phyloP scores from a whole-genome alignment of 2,113 vertebrate genomes.

The Hystrix cristata region DNA sequence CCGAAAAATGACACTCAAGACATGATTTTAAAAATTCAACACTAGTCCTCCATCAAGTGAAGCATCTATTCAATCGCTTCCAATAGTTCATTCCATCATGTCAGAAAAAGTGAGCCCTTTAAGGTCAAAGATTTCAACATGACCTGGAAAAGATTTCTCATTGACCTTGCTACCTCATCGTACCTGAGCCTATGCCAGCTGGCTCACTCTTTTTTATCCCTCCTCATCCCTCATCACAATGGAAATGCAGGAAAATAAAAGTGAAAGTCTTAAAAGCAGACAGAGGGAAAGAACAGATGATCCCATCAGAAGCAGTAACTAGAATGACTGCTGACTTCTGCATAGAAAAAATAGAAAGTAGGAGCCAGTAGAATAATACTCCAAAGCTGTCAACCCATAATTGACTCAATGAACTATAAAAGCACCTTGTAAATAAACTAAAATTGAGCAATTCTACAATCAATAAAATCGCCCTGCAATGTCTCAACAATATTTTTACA shows the following conservation, averaged over 20 bases:
- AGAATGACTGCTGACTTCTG: neutral
- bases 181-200: neutral
- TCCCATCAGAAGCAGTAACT: neutral
- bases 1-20: neutral
- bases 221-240: neutral
- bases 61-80: neutral
- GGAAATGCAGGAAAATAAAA: neutral
- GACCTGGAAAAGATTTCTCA: neutral
- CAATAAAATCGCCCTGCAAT: neutral
- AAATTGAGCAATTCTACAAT: neutral
- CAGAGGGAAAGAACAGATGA: neutral
- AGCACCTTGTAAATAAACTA: slow-evolving; percentile 2
- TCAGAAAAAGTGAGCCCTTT: neutral
- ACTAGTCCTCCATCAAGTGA: neutral
- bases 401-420: neutral
- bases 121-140: neutral
- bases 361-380: neutral
- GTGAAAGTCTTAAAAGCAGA: neutral
- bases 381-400: neutral
- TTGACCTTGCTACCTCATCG: neutral
- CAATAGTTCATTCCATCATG: neutral
- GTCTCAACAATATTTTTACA: neutral
- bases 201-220: neutral
- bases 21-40: neutral
- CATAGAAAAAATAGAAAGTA: neutral